phyloP scores from a whole-genome alignment of 2,113 vertebrate species.

The Catagonus wagneri region DNA sequence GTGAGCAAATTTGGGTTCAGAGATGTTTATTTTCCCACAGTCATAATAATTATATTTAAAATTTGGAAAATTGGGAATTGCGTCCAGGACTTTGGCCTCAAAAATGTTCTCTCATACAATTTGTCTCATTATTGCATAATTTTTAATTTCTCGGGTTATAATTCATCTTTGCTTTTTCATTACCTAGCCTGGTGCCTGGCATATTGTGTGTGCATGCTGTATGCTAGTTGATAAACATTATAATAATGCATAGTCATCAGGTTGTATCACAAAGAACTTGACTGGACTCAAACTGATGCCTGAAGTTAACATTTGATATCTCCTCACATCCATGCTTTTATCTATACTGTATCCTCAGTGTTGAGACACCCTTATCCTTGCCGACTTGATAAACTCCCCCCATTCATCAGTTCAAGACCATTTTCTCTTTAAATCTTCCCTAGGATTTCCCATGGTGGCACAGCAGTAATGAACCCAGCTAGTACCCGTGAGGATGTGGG shows the following conservation, averaged over 20 bases:
- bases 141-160: neutral
- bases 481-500: too few relatives aligned
- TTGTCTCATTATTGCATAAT: neutral
- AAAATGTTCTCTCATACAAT: neutral
- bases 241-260: neutral
- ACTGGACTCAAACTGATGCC: neutral
- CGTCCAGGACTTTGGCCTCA: neutral
- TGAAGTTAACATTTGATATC: neutral
- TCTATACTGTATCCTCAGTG: neutral
- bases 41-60: neutral
- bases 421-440: neutral
- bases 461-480: too few relatives aligned
- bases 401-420: neutral
- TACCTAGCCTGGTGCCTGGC: neutral
- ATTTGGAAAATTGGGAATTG: neutral
- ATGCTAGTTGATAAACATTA: neutral
- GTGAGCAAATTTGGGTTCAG: neutral
- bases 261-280: neutral
- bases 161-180: neutral
- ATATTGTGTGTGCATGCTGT: neutral
- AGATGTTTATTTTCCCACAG: neutral
- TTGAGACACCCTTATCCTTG: neutral
- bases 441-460: neutral
- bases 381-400: neutral
- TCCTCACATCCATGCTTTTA: neutral